Percentiles rank a stretch among this genome's conserved stretches.
Evolutionary conservation across 2,113 vertebrate species (phyloP).

Genomic region (Triplophysa rosa): DNA sequence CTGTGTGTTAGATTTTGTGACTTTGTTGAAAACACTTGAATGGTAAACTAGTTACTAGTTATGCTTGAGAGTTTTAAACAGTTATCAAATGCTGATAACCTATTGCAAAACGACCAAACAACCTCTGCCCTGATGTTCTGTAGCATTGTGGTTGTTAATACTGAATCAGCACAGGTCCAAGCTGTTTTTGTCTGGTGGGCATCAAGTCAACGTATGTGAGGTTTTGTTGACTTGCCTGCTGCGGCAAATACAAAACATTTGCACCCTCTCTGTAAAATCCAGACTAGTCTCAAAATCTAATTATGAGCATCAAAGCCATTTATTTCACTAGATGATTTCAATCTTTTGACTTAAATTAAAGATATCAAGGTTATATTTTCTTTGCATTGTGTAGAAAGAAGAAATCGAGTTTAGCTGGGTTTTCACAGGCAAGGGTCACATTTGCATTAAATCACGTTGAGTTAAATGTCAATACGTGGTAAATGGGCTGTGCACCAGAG

Average conservation of each 20-base stretch:
- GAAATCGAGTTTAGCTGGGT: too few species aligned
- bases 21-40: background rate
- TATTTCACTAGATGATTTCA: too few species aligned
- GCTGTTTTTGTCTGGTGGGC: background rate
- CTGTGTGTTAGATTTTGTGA: slow-evolving; percentile 10
- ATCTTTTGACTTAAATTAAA: too few species aligned
- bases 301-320: too few species aligned
- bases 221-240: background rate
- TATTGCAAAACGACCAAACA: background rate
- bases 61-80: background rate
- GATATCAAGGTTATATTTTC: too few species aligned
- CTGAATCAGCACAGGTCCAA: slow-evolving; percentile 6
- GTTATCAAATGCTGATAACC: background rate
- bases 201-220: background rate
- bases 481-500: background rate
- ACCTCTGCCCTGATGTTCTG: background rate
- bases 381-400: too few species aligned
- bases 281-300: too few species aligned
- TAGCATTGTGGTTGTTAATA: slow-evolving; percentile 7
- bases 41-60: background rate
- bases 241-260: background rate
- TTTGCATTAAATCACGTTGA: background rate
- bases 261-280: too few species aligned
- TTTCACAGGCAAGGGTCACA: too few species aligned
- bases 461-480: too few species aligned